These are phyloP conservation scores for Petaurus breviceps DNA, from an alignment of 2,113 vertebrate genomes.

Conservation along the genomic window DNA sequence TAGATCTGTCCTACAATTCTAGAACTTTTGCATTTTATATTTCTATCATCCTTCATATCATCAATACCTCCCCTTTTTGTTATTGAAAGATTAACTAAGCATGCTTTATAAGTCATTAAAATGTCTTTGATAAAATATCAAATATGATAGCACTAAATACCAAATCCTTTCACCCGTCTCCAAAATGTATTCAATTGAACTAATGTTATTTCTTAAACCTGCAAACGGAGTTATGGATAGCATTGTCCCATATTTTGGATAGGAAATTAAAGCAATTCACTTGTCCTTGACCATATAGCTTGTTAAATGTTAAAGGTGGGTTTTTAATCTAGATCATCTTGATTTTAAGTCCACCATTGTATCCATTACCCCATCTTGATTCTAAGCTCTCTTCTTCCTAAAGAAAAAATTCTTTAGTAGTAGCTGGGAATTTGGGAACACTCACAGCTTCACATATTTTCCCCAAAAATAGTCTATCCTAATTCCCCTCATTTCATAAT, in stretches of 20 bases:
- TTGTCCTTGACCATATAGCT: neutral
- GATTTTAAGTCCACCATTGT: neutral
- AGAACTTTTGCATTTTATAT: neutral
- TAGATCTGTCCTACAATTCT: neutral
- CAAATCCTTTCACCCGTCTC: neutral
- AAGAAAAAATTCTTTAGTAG: neutral
- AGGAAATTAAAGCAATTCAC: neutral
- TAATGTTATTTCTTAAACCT: neutral
- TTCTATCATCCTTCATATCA: neutral
- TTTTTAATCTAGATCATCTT: neutral
- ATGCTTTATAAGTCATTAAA: neutral
- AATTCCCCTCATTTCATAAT: neutral
- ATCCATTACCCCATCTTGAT: neutral
- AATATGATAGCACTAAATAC: neutral
- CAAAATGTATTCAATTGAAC: neutral
- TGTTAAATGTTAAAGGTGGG: neutral
- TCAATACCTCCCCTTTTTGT: neutral
- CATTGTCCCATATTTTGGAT: neutral
- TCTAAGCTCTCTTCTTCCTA: neutral
- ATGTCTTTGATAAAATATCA: neutral
- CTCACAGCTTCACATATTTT: neutral
- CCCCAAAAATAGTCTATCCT: neutral
- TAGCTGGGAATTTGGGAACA: neutral
- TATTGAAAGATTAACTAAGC: neutral
- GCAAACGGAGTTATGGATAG: neutral